Percentiles rank a stretch among this genome's conserved stretches.
phyloP scores from a whole-genome alignment of 2,113 vertebrate genomes.

The Menidia beryllina region DNA sequence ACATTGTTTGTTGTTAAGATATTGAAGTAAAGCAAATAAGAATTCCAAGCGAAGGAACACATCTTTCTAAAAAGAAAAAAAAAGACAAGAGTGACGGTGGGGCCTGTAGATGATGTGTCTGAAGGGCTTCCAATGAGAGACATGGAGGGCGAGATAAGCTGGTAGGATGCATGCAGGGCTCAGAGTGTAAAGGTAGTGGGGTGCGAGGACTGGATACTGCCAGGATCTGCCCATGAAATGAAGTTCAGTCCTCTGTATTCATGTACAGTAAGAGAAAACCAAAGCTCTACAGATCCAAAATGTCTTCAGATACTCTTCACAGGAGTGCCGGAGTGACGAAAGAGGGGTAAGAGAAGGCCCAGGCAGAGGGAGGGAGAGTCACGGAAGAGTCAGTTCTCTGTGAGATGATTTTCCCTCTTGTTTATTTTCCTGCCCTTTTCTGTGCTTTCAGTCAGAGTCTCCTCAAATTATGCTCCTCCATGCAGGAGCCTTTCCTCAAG shows the following conservation, averaged over 20 bases:
- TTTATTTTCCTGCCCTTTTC: constrained; percentile 38
- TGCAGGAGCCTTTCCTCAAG: constrained; percentile 89
- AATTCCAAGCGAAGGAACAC: constrained; percentile 26
- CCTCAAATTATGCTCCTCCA: constrained; percentile 83
- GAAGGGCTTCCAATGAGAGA: no score
- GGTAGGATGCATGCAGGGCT: constrained; percentile 49
- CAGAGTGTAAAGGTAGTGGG: constrained; percentile 35
- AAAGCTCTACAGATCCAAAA: constrained; percentile 30
- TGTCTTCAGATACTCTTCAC: constrained; percentile 37
- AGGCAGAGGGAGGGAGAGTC: constrained; percentile 52
- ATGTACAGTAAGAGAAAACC: constrained; percentile 29
- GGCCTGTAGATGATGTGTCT: no score
- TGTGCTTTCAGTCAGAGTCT: constrained; percentile 70
- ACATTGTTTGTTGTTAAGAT: constrained; percentile 49
- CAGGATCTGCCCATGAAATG: constrained; percentile 23
- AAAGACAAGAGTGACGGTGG: neutral
- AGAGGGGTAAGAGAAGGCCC: constrained; percentile 16
- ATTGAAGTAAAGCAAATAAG: constrained; percentile 42
- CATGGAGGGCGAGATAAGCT: constrained; percentile 47
- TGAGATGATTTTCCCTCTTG: constrained; percentile 54
- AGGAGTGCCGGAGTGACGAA: neutral
- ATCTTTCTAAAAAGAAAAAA: constrained; percentile 39
- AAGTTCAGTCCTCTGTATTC: constrained; percentile 39
- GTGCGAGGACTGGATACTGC: constrained; percentile 30
- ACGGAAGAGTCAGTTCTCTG: constrained; percentile 70